Evolutionary conservation across 2,797 vertebrate genomes (phyloP).

Genomic region (Bothrops alternatus): DNA sequence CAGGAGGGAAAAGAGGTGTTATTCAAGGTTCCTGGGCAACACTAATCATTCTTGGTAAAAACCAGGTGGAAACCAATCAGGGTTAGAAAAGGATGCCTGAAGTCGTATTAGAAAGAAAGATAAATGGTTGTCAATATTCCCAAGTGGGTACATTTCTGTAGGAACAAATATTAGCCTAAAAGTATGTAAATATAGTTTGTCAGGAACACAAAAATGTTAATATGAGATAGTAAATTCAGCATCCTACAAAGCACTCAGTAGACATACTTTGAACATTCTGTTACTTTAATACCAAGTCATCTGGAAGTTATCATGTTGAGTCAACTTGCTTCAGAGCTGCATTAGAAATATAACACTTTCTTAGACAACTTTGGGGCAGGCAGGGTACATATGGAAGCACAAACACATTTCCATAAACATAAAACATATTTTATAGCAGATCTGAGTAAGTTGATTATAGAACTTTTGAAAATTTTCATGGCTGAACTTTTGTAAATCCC

Average conservation of each 20-base stretch:
- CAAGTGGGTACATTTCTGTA: not conserved
- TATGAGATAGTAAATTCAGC: not conserved
- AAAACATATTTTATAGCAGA: not conserved
- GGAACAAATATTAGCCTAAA: not conserved
- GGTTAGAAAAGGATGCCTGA: not conserved
- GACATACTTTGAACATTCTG: not conserved
- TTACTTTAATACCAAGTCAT: not conserved
- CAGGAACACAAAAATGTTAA: not conserved
- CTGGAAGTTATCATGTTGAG: not conserved
- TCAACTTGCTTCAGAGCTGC: not conserved
- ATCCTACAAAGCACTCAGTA: not conserved
- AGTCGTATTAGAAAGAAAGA: not conserved
- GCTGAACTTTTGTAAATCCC: not conserved
- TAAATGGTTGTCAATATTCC: not conserved
- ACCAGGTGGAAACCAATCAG: not conserved
- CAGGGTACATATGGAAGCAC: not conserved
- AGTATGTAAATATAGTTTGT: not conserved
- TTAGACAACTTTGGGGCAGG: not conserved
- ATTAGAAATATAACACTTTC: not conserved
- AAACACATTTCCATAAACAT: not conserved
- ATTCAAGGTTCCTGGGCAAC: not conserved
- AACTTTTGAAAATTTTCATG: not conserved
- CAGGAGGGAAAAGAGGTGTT: not conserved
- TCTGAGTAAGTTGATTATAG: not conserved
- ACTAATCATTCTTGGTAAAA: not conserved